Percentiles rank a stretch among this genome's conserved stretches.
phyloP scores from a whole-genome alignment of 2,797 vertebrate species.

The Poeciliopsis paucimaculata region DNA sequence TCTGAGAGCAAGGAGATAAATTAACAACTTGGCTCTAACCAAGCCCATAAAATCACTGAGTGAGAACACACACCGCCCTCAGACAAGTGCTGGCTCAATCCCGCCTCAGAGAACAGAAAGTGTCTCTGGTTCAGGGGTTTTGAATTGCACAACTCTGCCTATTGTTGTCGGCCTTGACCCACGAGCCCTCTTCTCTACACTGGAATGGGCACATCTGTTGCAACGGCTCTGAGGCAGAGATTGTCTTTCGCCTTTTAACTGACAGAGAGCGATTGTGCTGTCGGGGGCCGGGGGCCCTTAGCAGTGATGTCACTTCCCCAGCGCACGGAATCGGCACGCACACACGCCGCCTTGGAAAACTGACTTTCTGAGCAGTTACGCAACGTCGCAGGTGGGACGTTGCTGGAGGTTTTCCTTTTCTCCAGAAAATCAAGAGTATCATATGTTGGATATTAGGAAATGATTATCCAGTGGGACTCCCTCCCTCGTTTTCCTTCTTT shows the following conservation, averaged over 20 bases:
- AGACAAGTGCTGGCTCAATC: slow-evolving; percentile 25
- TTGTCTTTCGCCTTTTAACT: slow-evolving; percentile 68
- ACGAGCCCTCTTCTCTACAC: slow-evolving; percentile 59
- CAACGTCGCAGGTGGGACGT: slow-evolving; percentile 77
- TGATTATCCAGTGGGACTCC: slow-evolving; percentile 64
- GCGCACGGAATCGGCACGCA: slow-evolving; percentile 54
- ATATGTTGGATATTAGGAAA: slow-evolving; percentile 71
- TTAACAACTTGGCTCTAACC: slow-evolving; percentile 27
- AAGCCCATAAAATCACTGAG: slow-evolving; percentile 30
- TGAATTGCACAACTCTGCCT: slow-evolving; percentile 74
- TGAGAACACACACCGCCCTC: slow-evolving; percentile 31
- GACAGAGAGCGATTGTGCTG: slow-evolving; percentile 75
- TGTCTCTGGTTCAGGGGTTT: slow-evolving; percentile 63
- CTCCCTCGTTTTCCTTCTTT: slow-evolving; percentile 25
- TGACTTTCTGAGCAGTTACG: slow-evolving; percentile 68
- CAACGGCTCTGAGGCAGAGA: slow-evolving; percentile 72
- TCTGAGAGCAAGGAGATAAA: slow-evolving; percentile 31
- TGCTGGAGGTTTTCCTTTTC: slow-evolving; percentile 3
- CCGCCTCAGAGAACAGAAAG: slow-evolving; percentile 31
- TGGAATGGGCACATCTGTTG: slow-evolving; percentile 75
- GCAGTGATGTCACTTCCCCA: slow-evolving; percentile 75
- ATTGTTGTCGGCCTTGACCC: slow-evolving; percentile 78
- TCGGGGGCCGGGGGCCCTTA: slow-evolving; percentile 22
- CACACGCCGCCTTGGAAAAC: slow-evolving; percentile 44
- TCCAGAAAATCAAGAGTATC: slow-evolving; percentile 63